Evolutionary conservation across 2,797 vertebrate genomes (phyloP).

Genomic region (Tapera naevia): DNA sequence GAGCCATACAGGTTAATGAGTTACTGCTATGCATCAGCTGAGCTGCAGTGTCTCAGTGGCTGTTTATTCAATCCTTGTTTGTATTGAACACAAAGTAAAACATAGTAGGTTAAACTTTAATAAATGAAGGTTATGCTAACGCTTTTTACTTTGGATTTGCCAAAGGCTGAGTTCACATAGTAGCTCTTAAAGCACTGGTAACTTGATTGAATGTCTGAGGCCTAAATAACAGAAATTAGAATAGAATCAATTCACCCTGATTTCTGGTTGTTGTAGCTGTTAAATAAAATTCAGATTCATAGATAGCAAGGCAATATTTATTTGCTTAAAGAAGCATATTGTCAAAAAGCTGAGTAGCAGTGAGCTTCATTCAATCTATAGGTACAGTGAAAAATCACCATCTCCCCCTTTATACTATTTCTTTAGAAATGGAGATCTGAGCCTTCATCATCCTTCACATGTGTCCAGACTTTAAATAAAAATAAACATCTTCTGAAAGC

Average conservation of each 20-base stretch:
- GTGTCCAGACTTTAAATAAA: background rate
- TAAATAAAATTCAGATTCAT: background rate
- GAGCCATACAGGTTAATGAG: background rate
- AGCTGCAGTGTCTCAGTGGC: background rate
- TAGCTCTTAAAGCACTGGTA: background rate
- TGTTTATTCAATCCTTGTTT: background rate
- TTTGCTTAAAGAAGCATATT: background rate
- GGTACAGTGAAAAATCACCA: background rate
- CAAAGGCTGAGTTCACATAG: background rate
- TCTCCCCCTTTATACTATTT: background rate
- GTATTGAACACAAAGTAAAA: slow-evolving; percentile 16
- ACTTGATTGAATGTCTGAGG: background rate
- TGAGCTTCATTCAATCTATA: background rate
- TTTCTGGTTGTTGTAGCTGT: background rate
- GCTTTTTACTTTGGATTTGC: background rate
- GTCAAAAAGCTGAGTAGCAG: background rate
- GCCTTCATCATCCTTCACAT: background rate
- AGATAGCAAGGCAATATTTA: background rate
- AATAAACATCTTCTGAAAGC: slow-evolving; percentile 1
- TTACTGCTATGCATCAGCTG: background rate
- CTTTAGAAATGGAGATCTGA: background rate
- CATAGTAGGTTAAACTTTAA: slow-evolving; percentile 9
- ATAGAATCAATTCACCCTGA: background rate
- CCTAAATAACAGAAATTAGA: background rate
- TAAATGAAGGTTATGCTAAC: background rate